Evolutionary conservation across 1,140 invertebrate species (phyloP).

Genomic region (Maniola jurtina): DNA sequence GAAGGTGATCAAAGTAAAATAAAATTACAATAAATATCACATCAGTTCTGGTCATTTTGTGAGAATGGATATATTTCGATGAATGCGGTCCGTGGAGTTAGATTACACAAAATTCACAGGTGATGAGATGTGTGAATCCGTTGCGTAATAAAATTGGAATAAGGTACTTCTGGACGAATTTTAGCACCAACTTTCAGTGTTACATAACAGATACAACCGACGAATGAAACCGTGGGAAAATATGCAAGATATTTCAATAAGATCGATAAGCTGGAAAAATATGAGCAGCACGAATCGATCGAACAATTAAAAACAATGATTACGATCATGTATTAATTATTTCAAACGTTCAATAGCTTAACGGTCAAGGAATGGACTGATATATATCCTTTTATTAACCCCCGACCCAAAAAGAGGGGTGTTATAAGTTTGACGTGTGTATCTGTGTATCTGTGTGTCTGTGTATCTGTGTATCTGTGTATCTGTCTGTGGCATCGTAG

Average conservation of each 20-base stretch:
- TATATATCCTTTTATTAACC: too few relatives aligned
- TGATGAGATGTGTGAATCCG: slow-evolving; percentile 28
- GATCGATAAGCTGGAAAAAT: slow-evolving; percentile 41
- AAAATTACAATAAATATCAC: slow-evolving; percentile 13
- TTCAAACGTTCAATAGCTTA: not conserved
- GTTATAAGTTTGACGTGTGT: too few relatives aligned
- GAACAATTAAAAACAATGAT: slow-evolving; percentile 8
- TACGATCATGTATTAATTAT: not conserved
- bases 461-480: too few relatives aligned
- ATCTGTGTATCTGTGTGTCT: too few relatives aligned
- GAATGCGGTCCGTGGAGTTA: slow-evolving; percentile 26
- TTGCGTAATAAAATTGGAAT: slow-evolving; percentile 35
- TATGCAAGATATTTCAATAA: slow-evolving; percentile 42
- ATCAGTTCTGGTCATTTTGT: slow-evolving; percentile 19
- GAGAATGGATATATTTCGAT: slow-evolving; percentile 27
- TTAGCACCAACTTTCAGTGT: slow-evolving; percentile 41
- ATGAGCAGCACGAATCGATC: slow-evolving; percentile 29
- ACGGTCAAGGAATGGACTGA: too few relatives aligned
- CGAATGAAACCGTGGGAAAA: slow-evolving; percentile 44
- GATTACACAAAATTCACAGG: slow-evolving; percentile 30
- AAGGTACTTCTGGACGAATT: slow-evolving; percentile 35
- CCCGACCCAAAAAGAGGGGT: too few relatives aligned
- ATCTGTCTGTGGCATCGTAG: too few relatives aligned
- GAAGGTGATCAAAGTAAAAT: slow-evolving; percentile 4
- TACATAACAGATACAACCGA: slow-evolving; percentile 30